phyloP scores from a whole-genome alignment of 1,140 invertebrate genomes.

The Nylanderia fulva region DNA sequence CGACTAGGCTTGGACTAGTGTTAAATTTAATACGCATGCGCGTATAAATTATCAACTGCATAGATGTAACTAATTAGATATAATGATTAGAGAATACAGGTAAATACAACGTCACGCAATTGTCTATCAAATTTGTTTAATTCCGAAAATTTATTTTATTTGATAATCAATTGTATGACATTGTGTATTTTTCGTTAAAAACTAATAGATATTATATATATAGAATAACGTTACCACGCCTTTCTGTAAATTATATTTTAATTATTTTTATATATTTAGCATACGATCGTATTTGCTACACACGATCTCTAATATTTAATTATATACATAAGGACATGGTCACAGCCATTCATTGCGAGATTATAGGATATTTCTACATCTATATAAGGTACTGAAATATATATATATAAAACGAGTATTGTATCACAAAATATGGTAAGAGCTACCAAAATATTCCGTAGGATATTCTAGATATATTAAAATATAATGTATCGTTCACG shows the following conservation, averaged over 20 bases:
- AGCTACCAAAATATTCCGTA: background rate
- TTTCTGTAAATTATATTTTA: background rate
- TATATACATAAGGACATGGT: slow-evolving; percentile 73
- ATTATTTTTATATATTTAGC: slow-evolving; percentile 50
- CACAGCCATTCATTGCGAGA: slow-evolving; percentile 77
- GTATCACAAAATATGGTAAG: slow-evolving; percentile 47
- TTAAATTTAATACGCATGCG: slow-evolving; percentile 1
- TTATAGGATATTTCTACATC: slow-evolving; percentile 65
- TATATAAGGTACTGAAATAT: slow-evolving; percentile 75
- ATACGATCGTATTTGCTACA: slow-evolving; percentile 54
- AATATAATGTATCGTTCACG: background rate
- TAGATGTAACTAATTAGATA: background rate
- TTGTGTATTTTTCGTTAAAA: too few species aligned
- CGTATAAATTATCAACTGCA: background rate
- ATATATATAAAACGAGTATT: slow-evolving; percentile 54
- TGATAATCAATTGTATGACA: too few species aligned
- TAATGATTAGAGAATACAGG: too few species aligned
- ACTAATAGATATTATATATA: background rate
- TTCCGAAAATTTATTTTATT: too few species aligned
- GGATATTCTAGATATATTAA: background rate
- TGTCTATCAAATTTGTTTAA: too few species aligned
- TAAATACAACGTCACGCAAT: too few species aligned
- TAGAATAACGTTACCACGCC: background rate
- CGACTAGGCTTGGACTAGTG: slow-evolving; percentile 30
- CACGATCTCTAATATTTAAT: slow-evolving; percentile 46